Conservation (phyloP, 2,797 vertebrate species). For the Cryptoblepharus egeriae region DNA sequence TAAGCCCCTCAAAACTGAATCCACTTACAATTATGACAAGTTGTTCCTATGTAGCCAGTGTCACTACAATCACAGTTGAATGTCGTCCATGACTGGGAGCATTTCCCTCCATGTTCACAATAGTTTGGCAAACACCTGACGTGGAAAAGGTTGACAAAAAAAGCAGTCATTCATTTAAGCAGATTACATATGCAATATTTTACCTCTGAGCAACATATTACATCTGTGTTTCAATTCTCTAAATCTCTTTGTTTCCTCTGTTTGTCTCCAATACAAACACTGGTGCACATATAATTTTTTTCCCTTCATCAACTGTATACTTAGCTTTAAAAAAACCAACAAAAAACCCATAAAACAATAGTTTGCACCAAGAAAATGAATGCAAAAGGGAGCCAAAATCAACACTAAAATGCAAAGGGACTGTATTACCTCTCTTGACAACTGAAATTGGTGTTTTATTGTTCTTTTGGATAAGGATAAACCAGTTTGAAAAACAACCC, state of each 20-base stretch:
- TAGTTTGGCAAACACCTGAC: slow-evolving; percentile 93
- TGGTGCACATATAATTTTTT: background rate
- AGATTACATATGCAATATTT: background rate
- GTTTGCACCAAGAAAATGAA: background rate
- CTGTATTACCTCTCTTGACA: slow-evolving; percentile 18
- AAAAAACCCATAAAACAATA: slow-evolving; percentile 24
- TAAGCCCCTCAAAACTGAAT: background rate
- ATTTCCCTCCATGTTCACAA: slow-evolving; percentile 92
- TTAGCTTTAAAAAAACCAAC: background rate
- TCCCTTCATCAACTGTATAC: slow-evolving; percentile 15
- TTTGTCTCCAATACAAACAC: too few species aligned
- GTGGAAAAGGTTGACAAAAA: slow-evolving; percentile 32
- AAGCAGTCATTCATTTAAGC: slow-evolving; percentile 5
- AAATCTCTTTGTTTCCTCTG: background rate
- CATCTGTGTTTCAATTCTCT: background rate
- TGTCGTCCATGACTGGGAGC: slow-evolving; percentile 91
- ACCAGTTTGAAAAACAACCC: slow-evolving; percentile 22
- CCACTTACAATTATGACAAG: slow-evolving; percentile 96
- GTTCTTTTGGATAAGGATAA: slow-evolving; percentile 3
- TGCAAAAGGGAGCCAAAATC: slow-evolving; percentile 12
- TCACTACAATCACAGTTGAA: slow-evolving; percentile 92
- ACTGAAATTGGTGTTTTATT: slow-evolving; percentile 36
- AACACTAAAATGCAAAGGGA: slow-evolving; percentile 12
- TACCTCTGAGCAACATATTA: background rate
- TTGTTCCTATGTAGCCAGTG: slow-evolving; percentile 89